A percentile compares a stretch with the other conserved stretches of the same genome.
These are phyloP conservation scores for Marronus borbonicus DNA, from an alignment of 2,888 invertebrate genomes.

Conservation along the genomic window DNA sequence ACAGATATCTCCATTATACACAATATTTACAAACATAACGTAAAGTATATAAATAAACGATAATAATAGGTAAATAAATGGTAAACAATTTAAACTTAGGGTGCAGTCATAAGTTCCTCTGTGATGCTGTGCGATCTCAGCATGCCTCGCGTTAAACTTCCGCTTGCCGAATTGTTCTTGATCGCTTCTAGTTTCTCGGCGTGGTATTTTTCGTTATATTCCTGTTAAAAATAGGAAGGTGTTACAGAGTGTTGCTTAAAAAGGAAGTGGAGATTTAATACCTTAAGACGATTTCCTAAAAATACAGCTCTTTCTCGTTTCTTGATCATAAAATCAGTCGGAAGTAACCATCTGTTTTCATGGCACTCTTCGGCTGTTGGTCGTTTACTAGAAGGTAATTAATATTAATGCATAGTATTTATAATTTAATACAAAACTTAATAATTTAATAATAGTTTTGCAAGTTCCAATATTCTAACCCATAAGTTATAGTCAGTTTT, in stretches of 20 bases:
- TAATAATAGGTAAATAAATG: slow-evolving; percentile 32
- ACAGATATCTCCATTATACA: slow-evolving; percentile 40
- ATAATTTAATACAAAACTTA: not conserved
- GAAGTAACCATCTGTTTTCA: slow-evolving; percentile 96
- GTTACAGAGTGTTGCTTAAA: not conserved
- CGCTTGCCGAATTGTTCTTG: slow-evolving; percentile 69
- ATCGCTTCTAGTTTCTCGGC: slow-evolving; percentile 78
- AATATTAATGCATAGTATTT: slow-evolving; percentile 40
- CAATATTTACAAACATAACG: slow-evolving; percentile 50
- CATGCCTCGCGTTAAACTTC: slow-evolving; percentile 74
- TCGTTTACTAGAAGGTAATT: slow-evolving; percentile 81
- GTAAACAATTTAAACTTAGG: slow-evolving; percentile 38
- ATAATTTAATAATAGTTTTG: not conserved
- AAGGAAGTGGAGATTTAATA: slow-evolving; percentile 62
- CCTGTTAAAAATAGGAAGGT: slow-evolving; percentile 69
- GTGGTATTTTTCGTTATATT: slow-evolving; percentile 88
- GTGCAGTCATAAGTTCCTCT: slow-evolving; percentile 81
- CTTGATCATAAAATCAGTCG: slow-evolving; percentile 93
- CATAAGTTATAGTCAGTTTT: not conserved
- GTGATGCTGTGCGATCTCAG: slow-evolving; percentile 87
- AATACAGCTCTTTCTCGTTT: slow-evolving; percentile 92
- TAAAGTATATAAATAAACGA: slow-evolving; percentile 14
- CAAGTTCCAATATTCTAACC: not conserved
- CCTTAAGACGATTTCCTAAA: slow-evolving; percentile 87
- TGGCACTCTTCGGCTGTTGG: slow-evolving; percentile 95